These are phyloP conservation scores for Cyanocitta stelleri DNA, from an alignment of 2,113 vertebrate species.

Conservation along the genomic window DNA sequence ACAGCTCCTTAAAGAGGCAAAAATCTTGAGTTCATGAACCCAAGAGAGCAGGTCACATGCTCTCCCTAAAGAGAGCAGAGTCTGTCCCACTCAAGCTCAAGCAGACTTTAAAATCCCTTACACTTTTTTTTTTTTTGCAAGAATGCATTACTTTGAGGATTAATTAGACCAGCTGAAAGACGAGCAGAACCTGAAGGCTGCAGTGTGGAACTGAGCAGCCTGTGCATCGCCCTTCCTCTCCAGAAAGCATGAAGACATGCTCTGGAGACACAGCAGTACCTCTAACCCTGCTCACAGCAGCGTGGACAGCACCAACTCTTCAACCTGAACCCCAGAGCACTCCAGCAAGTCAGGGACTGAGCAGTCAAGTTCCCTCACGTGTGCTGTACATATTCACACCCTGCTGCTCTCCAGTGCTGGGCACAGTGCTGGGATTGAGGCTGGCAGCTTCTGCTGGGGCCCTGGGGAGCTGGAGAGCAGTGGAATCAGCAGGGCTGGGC, in stretches of 20 bases:
- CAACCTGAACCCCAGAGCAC: neutral
- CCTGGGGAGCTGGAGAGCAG: neutral
- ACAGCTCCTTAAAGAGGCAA: neutral
- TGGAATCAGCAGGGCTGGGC: neutral
- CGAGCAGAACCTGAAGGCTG: neutral
- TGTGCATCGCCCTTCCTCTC: neutral
- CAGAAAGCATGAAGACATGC: neutral
- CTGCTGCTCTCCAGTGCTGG: neutral
- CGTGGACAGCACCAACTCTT: neutral
- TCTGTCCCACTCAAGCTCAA: neutral
- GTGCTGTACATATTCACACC: neutral
- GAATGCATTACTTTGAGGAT: neutral
- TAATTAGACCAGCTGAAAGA: neutral
- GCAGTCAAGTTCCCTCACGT: neutral
- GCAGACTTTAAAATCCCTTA: neutral
- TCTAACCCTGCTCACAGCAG: neutral
- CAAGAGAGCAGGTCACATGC: neutral
- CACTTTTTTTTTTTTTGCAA: neutral
- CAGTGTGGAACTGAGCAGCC: neutral
- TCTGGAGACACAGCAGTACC: neutral
- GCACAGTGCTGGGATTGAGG: neutral
- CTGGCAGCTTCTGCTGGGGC: neutral
- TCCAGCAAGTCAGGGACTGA: neutral
- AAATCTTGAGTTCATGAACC: neutral
- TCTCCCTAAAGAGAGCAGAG: neutral